A percentile compares a stretch with the other conserved stretches of the same genome.
These are phyloP conservation scores for Calameuta filiformis DNA, from an alignment of 2,888 invertebrate species.

Conservation along the genomic window DNA sequence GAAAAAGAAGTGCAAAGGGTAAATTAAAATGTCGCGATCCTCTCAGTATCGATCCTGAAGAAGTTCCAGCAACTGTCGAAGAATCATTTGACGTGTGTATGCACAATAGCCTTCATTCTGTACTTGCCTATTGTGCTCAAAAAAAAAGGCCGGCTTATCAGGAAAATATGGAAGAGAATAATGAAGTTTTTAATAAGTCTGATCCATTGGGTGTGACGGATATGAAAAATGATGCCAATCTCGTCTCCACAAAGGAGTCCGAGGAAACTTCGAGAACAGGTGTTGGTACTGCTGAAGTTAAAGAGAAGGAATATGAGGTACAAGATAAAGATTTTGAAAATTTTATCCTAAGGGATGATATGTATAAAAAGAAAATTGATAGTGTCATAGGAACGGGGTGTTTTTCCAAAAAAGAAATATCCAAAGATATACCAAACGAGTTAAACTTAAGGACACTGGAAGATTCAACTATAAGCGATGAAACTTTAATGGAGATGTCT, in stretches of 20 bases:
- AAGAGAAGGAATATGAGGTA: not conserved
- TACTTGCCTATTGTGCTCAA: conserved; percentile 50
- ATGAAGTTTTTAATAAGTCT: not conserved
- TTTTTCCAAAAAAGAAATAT: not conserved
- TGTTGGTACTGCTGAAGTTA: not conserved
- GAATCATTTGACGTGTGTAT: conserved; percentile 44
- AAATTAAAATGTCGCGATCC: not conserved
- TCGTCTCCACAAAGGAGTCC: not conserved
- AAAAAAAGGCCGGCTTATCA: conserved; percentile 38
- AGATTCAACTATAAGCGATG: conserved; percentile 37
- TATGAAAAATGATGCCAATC: not conserved
- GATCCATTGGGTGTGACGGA: not conserved
- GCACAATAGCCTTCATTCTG: conserved; percentile 53
- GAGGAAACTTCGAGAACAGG: not conserved
- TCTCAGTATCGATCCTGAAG: not conserved
- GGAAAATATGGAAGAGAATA: conserved; percentile 29
- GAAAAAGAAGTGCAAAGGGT: not conserved
- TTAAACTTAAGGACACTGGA: conserved; percentile 32
- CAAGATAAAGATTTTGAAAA: not conserved
- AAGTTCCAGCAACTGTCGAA: not conserved
- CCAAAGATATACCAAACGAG: conserved; percentile 14
- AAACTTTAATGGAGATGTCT: conserved; percentile 44
- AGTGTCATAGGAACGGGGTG: not conserved
- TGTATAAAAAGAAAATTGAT: not conserved
- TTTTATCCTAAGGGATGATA: not conserved